Percentiles rank a stretch among this genome's conserved stretches.
Evolutionary conservation across 2,113 vertebrate species (phyloP).

Genomic region (Ivindomyrus marchei): DNA sequence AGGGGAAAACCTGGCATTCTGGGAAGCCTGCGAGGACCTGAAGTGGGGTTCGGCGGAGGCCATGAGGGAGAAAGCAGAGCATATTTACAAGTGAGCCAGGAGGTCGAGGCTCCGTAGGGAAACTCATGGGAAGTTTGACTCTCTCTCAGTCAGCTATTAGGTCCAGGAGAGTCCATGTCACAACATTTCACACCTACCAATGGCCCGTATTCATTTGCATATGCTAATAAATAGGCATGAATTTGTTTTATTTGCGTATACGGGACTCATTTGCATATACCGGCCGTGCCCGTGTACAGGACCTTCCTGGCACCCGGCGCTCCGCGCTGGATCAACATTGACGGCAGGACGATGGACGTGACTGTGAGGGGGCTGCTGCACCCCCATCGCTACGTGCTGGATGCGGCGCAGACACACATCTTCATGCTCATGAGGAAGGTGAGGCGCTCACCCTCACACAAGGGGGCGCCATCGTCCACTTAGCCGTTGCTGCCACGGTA

Average conservation of each 20-base stretch:
- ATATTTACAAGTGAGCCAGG: conserved; percentile 79
- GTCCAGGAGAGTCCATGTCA: not conserved
- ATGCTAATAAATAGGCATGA: not conserved
- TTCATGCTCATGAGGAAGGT: conserved; percentile 99
- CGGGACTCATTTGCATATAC: not conserved
- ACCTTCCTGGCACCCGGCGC: conserved; percentile 89
- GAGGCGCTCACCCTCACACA: not conserved
- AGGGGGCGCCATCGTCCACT: not conserved
- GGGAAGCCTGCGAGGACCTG: conserved; percentile 95
- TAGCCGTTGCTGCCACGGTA: not conserved
- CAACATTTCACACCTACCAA: not conserved
- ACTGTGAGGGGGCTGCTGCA: conserved; percentile 85
- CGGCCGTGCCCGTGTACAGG: conserved; percentile 44
- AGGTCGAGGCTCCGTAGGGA: not conserved
- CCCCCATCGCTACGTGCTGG: conserved; percentile 90
- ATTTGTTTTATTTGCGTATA: not conserved
- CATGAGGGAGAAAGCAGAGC: conserved; percentile 83
- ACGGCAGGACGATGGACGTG: conserved; percentile 93
- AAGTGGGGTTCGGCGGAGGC: conserved; percentile 84
- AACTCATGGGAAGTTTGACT: not conserved
- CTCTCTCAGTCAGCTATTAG: not conserved
- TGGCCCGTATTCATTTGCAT: not conserved
- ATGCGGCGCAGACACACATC: conserved; percentile 91
- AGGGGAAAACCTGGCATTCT: conserved; percentile 96
- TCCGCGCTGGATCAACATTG: conserved; percentile 95